These are phyloP conservation scores for Prochilodus magdalenae DNA, from an alignment of 2,113 vertebrate genomes.

Conservation along the genomic window DNA sequence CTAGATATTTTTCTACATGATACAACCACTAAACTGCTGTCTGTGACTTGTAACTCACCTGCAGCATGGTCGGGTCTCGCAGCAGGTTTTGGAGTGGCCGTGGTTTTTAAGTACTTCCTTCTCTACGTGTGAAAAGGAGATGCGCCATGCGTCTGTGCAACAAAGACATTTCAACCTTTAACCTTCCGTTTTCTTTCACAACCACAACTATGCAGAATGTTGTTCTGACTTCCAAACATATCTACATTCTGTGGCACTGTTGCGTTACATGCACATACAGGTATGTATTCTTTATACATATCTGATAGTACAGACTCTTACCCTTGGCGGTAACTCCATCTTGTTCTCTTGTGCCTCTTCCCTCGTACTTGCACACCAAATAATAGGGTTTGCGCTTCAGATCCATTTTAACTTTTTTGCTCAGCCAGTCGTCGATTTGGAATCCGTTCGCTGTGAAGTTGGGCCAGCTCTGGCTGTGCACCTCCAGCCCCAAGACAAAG, in stretches of 20 bases:
- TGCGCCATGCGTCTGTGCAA: conserved; percentile 71
- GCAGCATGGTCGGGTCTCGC: conserved; percentile 76
- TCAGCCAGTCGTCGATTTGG: conserved; percentile 78
- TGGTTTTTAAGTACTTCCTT: conserved; percentile 79
- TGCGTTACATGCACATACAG: background rate
- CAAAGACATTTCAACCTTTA: conserved; percentile 1
- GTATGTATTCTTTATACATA: background rate
- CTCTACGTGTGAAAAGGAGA: conserved; percentile 82
- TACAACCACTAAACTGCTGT: too few relatives aligned
- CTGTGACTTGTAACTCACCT: conserved; percentile 63
- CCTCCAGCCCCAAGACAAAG: conserved; percentile 80
- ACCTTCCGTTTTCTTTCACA: background rate
- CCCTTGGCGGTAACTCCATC: conserved; percentile 65
- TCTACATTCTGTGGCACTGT: too few relatives aligned
- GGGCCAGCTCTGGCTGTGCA: conserved; percentile 74
- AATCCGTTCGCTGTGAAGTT: conserved; percentile 70
- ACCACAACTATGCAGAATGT: too few relatives aligned
- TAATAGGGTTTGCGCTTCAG: conserved; percentile 66
- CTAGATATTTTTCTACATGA: too few relatives aligned
- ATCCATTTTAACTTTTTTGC: conserved; percentile 66
- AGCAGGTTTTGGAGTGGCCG: conserved; percentile 79
- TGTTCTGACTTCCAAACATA: too few relatives aligned
- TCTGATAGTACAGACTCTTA: conserved; percentile 43
- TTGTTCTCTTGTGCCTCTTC: conserved; percentile 61
- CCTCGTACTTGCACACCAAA: conserved; percentile 84